phyloP scores from a whole-genome alignment of 2,888 invertebrate genomes.

The Tinea trinotella region DNA sequence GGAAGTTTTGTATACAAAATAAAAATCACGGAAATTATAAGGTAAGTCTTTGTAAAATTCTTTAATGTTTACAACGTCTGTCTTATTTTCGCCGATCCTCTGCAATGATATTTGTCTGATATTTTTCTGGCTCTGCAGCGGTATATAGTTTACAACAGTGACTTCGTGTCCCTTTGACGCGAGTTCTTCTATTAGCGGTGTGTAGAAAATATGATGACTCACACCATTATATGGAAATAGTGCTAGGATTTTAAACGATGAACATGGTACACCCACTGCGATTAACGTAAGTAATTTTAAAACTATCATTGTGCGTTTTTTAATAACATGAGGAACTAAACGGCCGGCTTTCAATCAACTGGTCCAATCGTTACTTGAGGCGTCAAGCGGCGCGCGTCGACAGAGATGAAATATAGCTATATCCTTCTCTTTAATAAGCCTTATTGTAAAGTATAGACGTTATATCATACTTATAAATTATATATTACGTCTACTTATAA shows the following conservation, averaged over 20 bases:
- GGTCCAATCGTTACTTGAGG: not conserved
- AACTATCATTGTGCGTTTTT: not conserved
- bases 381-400: not conserved
- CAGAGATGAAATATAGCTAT: not conserved
- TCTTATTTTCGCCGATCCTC: constrained; percentile 21
- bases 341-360: too few relatives aligned
- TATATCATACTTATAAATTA: too few relatives aligned
- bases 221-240: constrained; percentile 35
- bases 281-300: not conserved
- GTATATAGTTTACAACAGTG: constrained; percentile 41
- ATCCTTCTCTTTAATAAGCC: not conserved
- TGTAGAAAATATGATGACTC: constrained; percentile 34
- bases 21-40: constrained; percentile 22
- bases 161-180: constrained; percentile 38
- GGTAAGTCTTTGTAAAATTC: constrained; percentile 24
- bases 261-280: not conserved
- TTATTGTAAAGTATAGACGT: not conserved
- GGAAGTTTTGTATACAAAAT: constrained; percentile 25
- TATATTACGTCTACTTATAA: too few relatives aligned
- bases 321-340: not conserved
- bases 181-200: constrained; percentile 33
- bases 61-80: constrained; percentile 25
- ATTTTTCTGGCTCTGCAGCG: constrained; percentile 35
- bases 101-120: constrained; percentile 40
- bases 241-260: constrained; percentile 28